Conservation (phyloP, 2,888 invertebrate species). For the Euspilapteryx auroguttella region DNA sequence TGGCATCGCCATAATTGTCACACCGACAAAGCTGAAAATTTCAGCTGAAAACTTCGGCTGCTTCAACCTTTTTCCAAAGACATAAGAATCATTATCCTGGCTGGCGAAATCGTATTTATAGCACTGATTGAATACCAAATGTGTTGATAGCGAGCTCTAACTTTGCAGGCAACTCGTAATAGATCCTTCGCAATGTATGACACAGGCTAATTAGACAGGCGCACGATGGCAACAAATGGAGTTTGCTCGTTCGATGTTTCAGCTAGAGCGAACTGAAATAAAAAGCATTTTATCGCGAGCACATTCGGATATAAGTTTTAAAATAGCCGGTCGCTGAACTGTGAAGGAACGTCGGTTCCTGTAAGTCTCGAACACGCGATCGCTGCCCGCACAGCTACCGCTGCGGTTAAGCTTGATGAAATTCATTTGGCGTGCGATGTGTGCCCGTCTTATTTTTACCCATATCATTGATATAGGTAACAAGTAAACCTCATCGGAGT, state of each 20-base stretch:
- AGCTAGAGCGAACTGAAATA: conserved; percentile 19
- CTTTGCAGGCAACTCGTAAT: conserved; percentile 56
- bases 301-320: conserved; percentile 15
- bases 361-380: conserved; percentile 11
- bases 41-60: no score
- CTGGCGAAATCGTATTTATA: conserved; percentile 13
- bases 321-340: conserved; percentile 18
- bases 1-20: conserved; percentile 59
- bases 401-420: no score
- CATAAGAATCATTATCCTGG: no score
- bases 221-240: conserved; percentile 51
- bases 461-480: no score
- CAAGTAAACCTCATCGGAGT: no score
- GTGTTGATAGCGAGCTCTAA: conserved; percentile 51
- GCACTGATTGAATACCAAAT: conserved; percentile 43
- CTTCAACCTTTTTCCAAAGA: no score
- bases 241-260: conserved; percentile 53
- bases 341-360: conserved; percentile 6
- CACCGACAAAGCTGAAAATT: conserved; percentile 39
- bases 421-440: background rate
- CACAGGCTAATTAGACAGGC: conserved; percentile 60
- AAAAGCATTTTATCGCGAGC: conserved; percentile 22
- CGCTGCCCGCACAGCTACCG: background rate
- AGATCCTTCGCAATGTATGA: conserved; percentile 60
- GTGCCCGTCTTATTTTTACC: no score